These are phyloP conservation scores for Allobates femoralis DNA, from an alignment of 2,797 vertebrate species.

Conservation along the genomic window DNA sequence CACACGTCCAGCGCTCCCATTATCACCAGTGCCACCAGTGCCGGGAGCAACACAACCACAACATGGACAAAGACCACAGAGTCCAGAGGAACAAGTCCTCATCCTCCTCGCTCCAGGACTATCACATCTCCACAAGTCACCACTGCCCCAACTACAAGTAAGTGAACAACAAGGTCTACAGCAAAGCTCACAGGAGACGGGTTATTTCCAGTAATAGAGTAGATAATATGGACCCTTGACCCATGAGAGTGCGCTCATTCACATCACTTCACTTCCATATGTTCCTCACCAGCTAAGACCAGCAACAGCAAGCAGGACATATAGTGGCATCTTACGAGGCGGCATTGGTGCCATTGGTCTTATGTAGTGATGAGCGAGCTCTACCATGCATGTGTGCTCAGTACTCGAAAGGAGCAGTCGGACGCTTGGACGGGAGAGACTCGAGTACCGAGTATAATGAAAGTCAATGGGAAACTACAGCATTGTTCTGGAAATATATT, in stretches of 20 bases:
- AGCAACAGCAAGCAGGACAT: not conserved
- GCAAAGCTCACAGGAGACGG: not conserved
- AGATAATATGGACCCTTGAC: not conserved
- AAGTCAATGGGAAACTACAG: no score
- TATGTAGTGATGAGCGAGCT: no score
- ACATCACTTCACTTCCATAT: not conserved
- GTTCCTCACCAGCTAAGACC: not conserved
- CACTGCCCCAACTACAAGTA: not conserved
- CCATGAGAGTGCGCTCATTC: no score
- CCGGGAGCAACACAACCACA: not conserved
- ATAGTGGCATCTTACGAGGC: no score
- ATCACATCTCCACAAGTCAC: not conserved
- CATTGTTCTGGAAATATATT: no score
- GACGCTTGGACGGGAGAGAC: no score
- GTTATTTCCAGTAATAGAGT: not conserved
- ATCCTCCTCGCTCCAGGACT: not conserved
- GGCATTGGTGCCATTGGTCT: not conserved
- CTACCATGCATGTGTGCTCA: no score
- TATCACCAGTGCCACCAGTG: not conserved
- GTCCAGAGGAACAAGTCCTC: not conserved
- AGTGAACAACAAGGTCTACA: not conserved
- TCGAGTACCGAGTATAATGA: no score
- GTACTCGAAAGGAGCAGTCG: no score
- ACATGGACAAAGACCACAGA: not conserved
- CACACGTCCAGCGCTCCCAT: not conserved